These are phyloP conservation scores for Indicator indicator DNA, from an alignment of 2,113 vertebrate genomes.

Conservation along the genomic window DNA sequence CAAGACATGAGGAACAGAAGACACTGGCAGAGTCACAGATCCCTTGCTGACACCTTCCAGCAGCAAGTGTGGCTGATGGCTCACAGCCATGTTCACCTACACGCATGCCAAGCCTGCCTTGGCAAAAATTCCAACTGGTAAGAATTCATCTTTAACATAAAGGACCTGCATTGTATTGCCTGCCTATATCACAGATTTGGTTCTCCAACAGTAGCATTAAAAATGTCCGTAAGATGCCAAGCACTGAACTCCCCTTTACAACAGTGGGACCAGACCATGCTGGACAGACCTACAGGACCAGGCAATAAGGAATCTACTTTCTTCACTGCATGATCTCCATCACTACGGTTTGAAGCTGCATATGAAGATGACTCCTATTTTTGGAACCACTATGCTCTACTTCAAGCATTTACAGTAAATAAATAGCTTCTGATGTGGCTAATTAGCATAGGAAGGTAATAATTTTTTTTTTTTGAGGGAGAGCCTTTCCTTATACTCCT, in stretches of 20 bases:
- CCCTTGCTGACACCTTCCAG: constrained; percentile 49
- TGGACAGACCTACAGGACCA: constrained; percentile 59
- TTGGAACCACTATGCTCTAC: constrained; percentile 44
- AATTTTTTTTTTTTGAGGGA: neutral
- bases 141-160: constrained; percentile 68
- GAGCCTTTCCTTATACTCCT: neutral
- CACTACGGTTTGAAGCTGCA: constrained; percentile 32
- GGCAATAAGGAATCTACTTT: constrained; percentile 53
- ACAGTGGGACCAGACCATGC: constrained; percentile 21
- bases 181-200: constrained; percentile 29
- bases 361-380: constrained; percentile 45
- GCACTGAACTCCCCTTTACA: neutral
- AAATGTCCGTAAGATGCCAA: neutral
- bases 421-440: constrained; percentile 63
- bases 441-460: constrained; percentile 36
- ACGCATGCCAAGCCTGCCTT: constrained; percentile 63
- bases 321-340: constrained; percentile 49
- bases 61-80: constrained; percentile 48
- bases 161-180: constrained; percentile 64
- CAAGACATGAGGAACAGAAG: constrained; percentile 23
- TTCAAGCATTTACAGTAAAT: constrained; percentile 71
- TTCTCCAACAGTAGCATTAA: neutral
- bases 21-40: constrained; percentile 20
- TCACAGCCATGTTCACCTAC: constrained; percentile 63
- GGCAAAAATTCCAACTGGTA: constrained; percentile 67